Evolutionary conservation across 2,797 vertebrate genomes (phyloP), one percentile per base, ranked within the genome.

Genomic region (Brotula barbata): DNA sequence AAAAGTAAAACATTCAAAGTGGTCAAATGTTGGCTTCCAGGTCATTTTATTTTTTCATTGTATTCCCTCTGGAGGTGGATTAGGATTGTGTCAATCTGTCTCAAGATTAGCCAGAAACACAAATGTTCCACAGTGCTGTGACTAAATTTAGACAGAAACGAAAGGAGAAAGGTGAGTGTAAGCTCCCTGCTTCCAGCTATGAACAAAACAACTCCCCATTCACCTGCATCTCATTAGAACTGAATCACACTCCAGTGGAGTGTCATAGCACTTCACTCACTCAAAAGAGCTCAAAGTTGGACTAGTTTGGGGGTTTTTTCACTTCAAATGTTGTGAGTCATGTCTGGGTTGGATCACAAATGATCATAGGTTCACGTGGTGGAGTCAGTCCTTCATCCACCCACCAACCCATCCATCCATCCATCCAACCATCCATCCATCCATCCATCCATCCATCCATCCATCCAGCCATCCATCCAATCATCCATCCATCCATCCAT

Each of bases 171-270:
- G 45, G 17, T 67, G 37, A 61, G 60, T 68, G 28, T 28, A 28
- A 53, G 20, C 36, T 55, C 63, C 64, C 19, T 52, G 43, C 53
- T 46, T 34, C 49, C 22, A 49, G 53, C 51, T 39, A 4, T 66
- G 25, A 28, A 33, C 31, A 71, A 72, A 56, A 62, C 28, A 68
- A 57, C 40, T 77, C 72, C 53, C 50, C 71, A 43, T 81, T 86
- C 83, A 76, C 68, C 60, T 68, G 73, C 65, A 68, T 70, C 82
- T 86, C 79, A 77, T 79, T 87, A 83, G 79, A 84, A 78, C 46
- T 63, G 76, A 82, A 79, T 82, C 64, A 49, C 73, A 65, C 82
- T 83, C 68, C 45, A 75, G 59, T 45, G 70, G 70, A 80, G 84
- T 67, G 65, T 53, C 56, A 50, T 2, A 25, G 34, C 65, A 59